Evolutionary conservation across 2,113 vertebrate genomes (phyloP), one percentile per base, ranked within the genome.

Genomic region (Tetrao urogallus): DNA sequence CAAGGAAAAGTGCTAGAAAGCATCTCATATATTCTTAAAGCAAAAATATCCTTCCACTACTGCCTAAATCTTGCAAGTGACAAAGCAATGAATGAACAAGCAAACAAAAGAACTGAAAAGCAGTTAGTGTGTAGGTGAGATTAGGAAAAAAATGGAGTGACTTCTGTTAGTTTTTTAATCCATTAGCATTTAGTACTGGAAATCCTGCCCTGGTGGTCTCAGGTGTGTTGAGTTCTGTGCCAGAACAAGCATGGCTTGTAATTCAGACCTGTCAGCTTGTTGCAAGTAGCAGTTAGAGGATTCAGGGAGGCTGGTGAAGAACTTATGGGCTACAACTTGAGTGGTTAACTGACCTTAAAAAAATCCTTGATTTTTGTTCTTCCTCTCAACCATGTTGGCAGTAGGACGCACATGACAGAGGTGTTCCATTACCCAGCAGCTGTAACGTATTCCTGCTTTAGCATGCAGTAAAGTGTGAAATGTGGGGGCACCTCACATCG

Each of bases 221-320:
- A 6, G 17, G 10, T 40, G 32, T 0, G 0, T 84, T 61, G 42
- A 36, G 6, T 60, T 65, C 52, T 2, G 0, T 84, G 32, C 30
- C 48, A 65, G 40, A 79, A 20, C 8, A 63, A 18, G 71, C 25
- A 27, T 69, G 20, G 5, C 19, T 80, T 52, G 22, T 2, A 5
- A n/a, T 82, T 65, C 10, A 63, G 70, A 40, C 43, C 4, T 28
- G 10, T 19, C n/a, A 22, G 18, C 0, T 0, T 87, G 11, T 69
- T 88, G 54, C 52, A 52, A 43, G 22, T 58, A 73, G 28, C 40
- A 34, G 40, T n/a, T 42, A 45, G 11, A 50, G 36, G 10, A 66
- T 63, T 80, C 48, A 11, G 0, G 61, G 27, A 11, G 8, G 24
- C 57, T 89, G 10, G 17, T 73, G 21, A 72, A 85, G 30, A 76